Evolutionary conservation across 2,797 vertebrate species (phyloP).

Genomic region (Cyclopterus lumpus): DNA sequence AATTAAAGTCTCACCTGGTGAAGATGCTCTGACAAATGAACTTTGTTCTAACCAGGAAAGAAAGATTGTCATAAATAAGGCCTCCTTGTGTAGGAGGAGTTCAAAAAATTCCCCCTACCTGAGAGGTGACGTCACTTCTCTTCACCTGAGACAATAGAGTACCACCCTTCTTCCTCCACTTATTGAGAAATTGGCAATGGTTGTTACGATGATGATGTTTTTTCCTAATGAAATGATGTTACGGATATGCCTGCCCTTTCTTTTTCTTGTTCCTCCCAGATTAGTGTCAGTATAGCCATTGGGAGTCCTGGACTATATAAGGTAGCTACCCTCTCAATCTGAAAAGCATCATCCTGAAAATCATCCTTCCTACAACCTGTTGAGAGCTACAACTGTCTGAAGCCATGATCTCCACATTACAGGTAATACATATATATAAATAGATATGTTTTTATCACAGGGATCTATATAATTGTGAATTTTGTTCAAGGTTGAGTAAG

Average conservation of each 20-base stretch:
- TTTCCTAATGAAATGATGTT: too few relatives aligned
- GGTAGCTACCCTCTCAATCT: constrained; percentile 7
- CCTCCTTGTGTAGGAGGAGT: constrained; percentile 73
- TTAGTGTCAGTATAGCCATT: constrained; percentile 16
- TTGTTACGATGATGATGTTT: neutral
- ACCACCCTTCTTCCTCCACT: constrained; percentile 25
- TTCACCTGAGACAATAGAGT: constrained; percentile 13
- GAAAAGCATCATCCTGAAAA: constrained; percentile 35
- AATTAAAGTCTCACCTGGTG: constrained; percentile 70
- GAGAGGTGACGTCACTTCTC: constrained; percentile 51
- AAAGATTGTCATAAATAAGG: constrained; percentile 62
- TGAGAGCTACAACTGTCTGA: constrained; percentile 30
- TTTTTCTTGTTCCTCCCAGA: constrained; percentile 23
- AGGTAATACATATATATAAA: constrained; percentile 51
- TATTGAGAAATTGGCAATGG: neutral
- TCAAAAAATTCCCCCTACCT: constrained; percentile 32
- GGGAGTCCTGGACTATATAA: constrained; percentile 73
- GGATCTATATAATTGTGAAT: neutral
- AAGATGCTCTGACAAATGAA: constrained; percentile 41
- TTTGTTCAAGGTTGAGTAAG: neutral
- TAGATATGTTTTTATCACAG: neutral
- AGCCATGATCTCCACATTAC: constrained; percentile 76
- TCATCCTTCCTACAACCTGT: constrained; percentile 34
- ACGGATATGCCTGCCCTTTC: constrained; percentile 25
- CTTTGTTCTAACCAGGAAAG: constrained; percentile 32